Percentiles rank a stretch among this genome's conserved stretches.
These are phyloP conservation scores for Ditylenchus weischeri DNA, from an alignment of 2,888 invertebrate genomes.

Conservation along the genomic window DNA sequence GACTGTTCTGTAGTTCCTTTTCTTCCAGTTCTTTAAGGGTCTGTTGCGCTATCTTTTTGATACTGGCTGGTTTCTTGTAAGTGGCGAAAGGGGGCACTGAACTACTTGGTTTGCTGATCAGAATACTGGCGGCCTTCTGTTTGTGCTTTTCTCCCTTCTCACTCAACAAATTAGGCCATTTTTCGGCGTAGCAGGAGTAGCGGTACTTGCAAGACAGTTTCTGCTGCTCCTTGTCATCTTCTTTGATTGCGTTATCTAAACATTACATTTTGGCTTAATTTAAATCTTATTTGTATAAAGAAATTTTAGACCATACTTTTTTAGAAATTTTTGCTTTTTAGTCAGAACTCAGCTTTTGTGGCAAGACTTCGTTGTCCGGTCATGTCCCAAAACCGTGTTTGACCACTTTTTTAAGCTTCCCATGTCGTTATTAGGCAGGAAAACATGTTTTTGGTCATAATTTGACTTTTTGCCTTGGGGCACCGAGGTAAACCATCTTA, in stretches of 20 bases:
- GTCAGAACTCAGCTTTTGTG: no score
- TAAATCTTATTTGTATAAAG: neutral
- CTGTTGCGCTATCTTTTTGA: constrained; percentile 40
- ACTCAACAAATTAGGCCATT: constrained; percentile 28
- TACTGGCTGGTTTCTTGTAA: constrained; percentile 41
- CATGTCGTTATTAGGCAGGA: no score
- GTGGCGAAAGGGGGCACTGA: constrained; percentile 5
- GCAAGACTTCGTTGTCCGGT: no score
- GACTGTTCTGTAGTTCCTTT: constrained; percentile 58
- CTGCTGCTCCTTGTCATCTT: neutral
- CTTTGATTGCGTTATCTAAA: neutral
- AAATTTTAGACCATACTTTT: no score
- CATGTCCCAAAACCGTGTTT: no score
- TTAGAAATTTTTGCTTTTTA: no score
- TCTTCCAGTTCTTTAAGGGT: constrained; percentile 41
- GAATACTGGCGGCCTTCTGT: constrained; percentile 21
- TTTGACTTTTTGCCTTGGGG: no score
- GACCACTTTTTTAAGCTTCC: no score
- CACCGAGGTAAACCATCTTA: no score
- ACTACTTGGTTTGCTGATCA: constrained; percentile 14
- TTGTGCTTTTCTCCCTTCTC: constrained; percentile 37
- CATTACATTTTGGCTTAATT: neutral
- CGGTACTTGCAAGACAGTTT: constrained; percentile 42
- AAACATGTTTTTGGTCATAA: no score
- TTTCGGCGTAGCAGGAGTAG: constrained; percentile 38